These are phyloP conservation scores for Eupeodes luniger DNA, from an alignment of 2,888 invertebrate genomes.

Conservation along the genomic window DNA sequence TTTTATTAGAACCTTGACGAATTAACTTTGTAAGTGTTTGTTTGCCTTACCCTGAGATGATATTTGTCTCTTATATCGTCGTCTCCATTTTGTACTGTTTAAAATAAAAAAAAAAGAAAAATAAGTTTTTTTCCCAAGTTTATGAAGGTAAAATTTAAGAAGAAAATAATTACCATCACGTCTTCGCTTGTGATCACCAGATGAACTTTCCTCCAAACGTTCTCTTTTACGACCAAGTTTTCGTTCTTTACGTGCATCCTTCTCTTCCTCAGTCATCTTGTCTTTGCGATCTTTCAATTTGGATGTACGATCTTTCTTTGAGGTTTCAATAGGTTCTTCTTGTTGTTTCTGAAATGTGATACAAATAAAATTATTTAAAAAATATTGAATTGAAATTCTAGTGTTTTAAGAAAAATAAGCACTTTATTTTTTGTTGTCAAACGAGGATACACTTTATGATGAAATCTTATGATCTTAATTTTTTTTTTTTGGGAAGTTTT, in stretches of 20 bases:
- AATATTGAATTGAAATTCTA: conserved; percentile 2
- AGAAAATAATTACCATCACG: conserved; percentile 87
- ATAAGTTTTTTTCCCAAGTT: background rate
- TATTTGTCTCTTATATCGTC: conserved; percentile 91
- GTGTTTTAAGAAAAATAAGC: background rate
- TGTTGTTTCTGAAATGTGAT: conserved; percentile 81
- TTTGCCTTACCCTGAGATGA: conserved; percentile 88
- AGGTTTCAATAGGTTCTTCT: conserved; percentile 81
- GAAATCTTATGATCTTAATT: conserved; percentile 19
- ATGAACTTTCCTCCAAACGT: conserved; percentile 88
- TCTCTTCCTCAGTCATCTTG: conserved; percentile 90
- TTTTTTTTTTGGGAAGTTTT: conserved; percentile 53
- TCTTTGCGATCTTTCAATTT: conserved; percentile 86
- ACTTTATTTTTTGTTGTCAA: conserved; percentile 17
- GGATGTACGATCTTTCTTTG: conserved; percentile 85
- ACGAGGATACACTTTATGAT: conserved; percentile 48
- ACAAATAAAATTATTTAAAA: conserved; percentile 65
- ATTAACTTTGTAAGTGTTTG: conserved; percentile 61
- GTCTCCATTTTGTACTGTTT: conserved; percentile 89
- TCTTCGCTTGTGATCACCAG: conserved; percentile 90
- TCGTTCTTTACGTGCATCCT: conserved; percentile 91
- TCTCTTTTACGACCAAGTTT: conserved; percentile 93
- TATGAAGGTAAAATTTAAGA: background rate
- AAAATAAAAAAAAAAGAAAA: conserved; percentile 43
- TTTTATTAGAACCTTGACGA: conserved; percentile 53